phyloP scores from a whole-genome alignment of 2,797 vertebrate species.

The Alcedo atthis region DNA sequence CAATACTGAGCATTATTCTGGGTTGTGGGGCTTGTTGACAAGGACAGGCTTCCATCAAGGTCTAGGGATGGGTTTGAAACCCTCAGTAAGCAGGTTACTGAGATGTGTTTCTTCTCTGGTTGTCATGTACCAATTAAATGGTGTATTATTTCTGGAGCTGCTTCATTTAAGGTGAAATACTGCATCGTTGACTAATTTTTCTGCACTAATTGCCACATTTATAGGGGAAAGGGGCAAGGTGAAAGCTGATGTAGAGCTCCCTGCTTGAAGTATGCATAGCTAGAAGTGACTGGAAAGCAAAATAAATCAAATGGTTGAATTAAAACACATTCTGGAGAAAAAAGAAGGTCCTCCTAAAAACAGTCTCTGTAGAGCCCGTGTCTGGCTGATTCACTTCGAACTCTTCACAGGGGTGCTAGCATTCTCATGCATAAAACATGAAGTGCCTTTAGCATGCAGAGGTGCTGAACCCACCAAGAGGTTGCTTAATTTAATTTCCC shows the following conservation, averaged over 20 bases:
- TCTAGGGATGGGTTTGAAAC: not conserved
- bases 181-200: conserved; percentile 13
- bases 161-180: conserved; percentile 38
- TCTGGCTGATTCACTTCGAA: not conserved
- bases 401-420: not conserved
- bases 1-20: not conserved
- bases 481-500: not conserved
- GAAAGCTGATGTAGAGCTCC: not conserved
- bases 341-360: not conserved
- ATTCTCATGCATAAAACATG: not conserved
- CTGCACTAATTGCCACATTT: conserved; percentile 30
- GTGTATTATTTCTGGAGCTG: conserved; percentile 21
- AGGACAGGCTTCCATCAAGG: not conserved
- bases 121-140: conserved; percentile 3
- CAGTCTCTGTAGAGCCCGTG: not conserved
- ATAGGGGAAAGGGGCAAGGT: not conserved
- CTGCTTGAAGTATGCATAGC: not conserved
- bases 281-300: not conserved
- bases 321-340: not conserved
- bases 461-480: not conserved
- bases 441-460: not conserved
- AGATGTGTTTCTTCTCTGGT: not conserved
- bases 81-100: not conserved
- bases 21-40: not conserved
- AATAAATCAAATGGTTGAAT: not conserved